Evolutionary conservation across 1,140 invertebrate species (phyloP).

Genomic region (Drosophila repleta): DNA sequence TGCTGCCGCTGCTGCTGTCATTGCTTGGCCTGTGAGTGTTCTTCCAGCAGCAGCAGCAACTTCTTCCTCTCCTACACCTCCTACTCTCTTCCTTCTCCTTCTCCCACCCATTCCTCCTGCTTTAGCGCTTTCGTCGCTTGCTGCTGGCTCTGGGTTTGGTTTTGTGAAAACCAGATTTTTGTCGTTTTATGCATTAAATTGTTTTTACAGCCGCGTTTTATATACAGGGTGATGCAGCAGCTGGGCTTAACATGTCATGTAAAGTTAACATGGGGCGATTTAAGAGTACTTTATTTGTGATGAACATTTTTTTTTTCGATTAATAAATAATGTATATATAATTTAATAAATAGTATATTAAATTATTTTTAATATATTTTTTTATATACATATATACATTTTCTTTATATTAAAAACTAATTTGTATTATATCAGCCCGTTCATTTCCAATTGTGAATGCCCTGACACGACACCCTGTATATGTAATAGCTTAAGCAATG

Average conservation of each 20-base stretch:
- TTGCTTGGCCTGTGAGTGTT: constrained; percentile 51
- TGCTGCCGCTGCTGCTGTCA: constrained; percentile 36
- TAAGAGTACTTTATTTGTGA: too few species aligned
- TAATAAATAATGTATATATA: too few species aligned
- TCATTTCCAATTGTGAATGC: too few species aligned
- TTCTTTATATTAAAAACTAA: too few species aligned
- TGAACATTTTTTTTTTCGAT: too few species aligned
- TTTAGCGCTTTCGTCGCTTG: constrained; percentile 66
- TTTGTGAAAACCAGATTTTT: constrained; percentile 81
- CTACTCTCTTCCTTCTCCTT: neutral
- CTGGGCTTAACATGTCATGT: neutral
- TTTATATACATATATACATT: too few species aligned
- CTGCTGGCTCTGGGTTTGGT: constrained; percentile 61
- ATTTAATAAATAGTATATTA: too few species aligned
- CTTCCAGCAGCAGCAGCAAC: constrained; percentile 62
- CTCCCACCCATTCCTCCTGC: constrained; percentile 40
- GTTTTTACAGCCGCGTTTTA: constrained; percentile 79
- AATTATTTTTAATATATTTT: too few species aligned
- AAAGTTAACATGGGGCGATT: neutral
- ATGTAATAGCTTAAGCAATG: neutral
- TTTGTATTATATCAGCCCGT: too few species aligned
- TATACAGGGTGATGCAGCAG: constrained; percentile 55
- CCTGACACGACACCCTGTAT: neutral
- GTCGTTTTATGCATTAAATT: constrained; percentile 82
- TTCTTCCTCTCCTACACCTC: constrained; percentile 46